Evolutionary conservation across 1,140 invertebrate species (phyloP), one percentile per base, ranked within the genome.

Genomic region (Hyles euphorbiae): DNA sequence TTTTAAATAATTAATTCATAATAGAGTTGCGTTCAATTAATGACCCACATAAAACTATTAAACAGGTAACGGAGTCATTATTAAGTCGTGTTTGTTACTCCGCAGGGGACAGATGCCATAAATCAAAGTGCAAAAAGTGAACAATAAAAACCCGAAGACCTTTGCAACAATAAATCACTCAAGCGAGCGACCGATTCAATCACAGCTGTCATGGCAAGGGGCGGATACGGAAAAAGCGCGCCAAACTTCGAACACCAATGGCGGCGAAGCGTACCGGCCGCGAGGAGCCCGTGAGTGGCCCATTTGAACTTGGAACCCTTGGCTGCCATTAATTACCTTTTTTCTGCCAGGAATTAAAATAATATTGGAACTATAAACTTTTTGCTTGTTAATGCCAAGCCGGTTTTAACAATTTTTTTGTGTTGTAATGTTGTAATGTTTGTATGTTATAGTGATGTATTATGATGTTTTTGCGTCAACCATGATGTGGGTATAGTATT

Each of bases 171-270:
- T 88, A 88, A 86, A 88, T 88, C 85, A 88, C 61, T 84, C 76
- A 74, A 56, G 55, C 69, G 66, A 70, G 72, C 63, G 68, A 65
- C 59, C 74, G 68, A 80, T 84, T 87, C 79, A 82, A 81, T 84
- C 78, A 81, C 71, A 83, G 76, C 81, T 87, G 81, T 80, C 78
- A 80, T 63, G 70, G 48, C 57, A 64, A 70, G 79, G 84, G 82
- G 83, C 80, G 82, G 79, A 81, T 65, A 81, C 79, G 44, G 74
- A 86, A 84, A 86, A 86, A 83, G 74, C 82, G 83, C 83, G 83
- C 76, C 72, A 86, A 86, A 81, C 68, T 80, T 81, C 70, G 63
- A 83, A 87, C 79, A 76, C 85, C 85, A 88, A 87, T 85, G 60
- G 81, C 81, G 70, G 63, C 56, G 70, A 64, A 60, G 69, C 72